Evolutionary conservation across 2,113 vertebrate species (phyloP), one percentile per base, ranked within the genome.

Genomic region (Saguinus imperator): DNA sequence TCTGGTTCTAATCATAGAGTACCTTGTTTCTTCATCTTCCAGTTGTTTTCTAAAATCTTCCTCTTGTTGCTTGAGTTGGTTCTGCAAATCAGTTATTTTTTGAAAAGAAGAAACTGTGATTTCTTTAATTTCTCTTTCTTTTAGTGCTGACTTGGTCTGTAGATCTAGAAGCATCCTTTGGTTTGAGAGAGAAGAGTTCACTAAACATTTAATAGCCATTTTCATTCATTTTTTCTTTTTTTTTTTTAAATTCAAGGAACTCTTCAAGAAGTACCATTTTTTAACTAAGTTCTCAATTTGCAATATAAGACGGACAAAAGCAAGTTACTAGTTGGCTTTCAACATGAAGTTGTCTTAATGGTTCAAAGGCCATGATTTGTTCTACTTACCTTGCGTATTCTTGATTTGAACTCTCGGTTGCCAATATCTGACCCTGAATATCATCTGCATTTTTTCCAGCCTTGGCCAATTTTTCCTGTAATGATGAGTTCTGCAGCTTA

Each of bases 121-220:
- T 79, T 94, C 98, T 95, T 98, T 98, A 7, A 98, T 96, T 98
- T 99, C 99, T 87, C 97, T 98, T 94, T 99, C 99, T 97, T 98
- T 99, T 84, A 99, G 96, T 76, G 98, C 97, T 43, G 99, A 98
- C 85, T 98, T 97, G 84, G 98, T 98, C 97, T 99, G 98, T 27
- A 98, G 97, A 96, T 99, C 99, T 89, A 98, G 97, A 95, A 99
- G 97, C 96, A 98, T 98, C 97, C 99, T 99, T 95, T 75, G 70
- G 73, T 96, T 93, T 92, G 40, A 57, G 91, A 96, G 79, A 98
- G 0, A 94, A 97, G 21, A 97, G 61, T 72, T 7, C 20, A 94
- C 7, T 96, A 58, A 96, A 64, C 11, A 92, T 57, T 40, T 95
- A 58, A 91, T 0, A 77, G n/a, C 14, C 12, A 95, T 89, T 97